Evolutionary conservation across 2,888 invertebrate species (phyloP).

Genomic region (Unio pictorum): DNA sequence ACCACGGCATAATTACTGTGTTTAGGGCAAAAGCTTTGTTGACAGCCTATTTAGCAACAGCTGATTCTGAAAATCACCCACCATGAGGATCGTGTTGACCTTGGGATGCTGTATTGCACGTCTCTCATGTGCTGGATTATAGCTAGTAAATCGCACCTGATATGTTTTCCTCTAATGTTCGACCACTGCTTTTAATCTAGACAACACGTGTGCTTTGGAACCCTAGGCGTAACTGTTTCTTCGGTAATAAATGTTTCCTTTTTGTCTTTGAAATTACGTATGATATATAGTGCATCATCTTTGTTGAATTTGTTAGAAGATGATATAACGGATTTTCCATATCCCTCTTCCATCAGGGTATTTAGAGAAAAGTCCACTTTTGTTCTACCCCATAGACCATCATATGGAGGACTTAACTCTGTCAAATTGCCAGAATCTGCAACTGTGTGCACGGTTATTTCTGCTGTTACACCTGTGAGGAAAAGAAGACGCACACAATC

Average conservation of each 20-base stretch:
- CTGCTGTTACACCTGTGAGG: conserved; percentile 36
- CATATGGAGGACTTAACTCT: conserved; percentile 26
- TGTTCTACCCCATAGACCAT: conserved; percentile 41
- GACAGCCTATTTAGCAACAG: conserved; percentile 15
- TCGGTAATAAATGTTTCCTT: conserved; percentile 7
- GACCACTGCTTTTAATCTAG: neutral
- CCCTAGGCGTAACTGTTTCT: neutral
- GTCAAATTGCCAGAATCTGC: conserved; percentile 17
- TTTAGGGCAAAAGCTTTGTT: conserved; percentile 8
- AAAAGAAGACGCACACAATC: neutral
- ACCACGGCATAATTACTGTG: conserved; percentile 18
- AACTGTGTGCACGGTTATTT: conserved; percentile 34
- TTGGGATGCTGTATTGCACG: conserved; percentile 3
- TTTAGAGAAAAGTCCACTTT: conserved; percentile 19
- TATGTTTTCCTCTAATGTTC: conserved; percentile 1
- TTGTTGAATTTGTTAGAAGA: conserved; percentile 4
- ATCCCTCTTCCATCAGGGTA: conserved; percentile 9
- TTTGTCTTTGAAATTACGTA: conserved; percentile 15
- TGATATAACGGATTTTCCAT: conserved; percentile 10
- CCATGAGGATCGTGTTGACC: conserved; percentile 23
- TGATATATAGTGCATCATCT: conserved; percentile 15
- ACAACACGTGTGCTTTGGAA: conserved; percentile 1
- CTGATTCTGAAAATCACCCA: conserved; percentile 37
- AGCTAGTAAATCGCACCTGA: conserved; percentile 2
- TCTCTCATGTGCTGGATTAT: conserved; percentile 9